phyloP scores from a whole-genome alignment of 2,113 vertebrate species.

The Chaetorhynchus papuensis region DNA sequence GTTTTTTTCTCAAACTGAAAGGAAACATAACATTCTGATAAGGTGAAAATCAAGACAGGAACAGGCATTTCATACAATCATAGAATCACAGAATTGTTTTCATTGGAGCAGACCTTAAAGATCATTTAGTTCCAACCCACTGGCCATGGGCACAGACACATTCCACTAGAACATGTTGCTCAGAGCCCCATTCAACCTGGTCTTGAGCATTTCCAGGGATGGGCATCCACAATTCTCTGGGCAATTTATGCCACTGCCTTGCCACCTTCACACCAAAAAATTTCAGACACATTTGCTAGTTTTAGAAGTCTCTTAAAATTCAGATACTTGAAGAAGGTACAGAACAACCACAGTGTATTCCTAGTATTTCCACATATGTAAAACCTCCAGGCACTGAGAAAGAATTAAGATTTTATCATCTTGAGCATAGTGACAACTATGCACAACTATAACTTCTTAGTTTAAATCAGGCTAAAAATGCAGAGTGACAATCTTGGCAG shows the following conservation, averaged over 20 bases:
- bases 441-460: not conserved
- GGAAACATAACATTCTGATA: not conserved
- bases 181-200: not conserved
- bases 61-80: not conserved
- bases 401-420: not conserved
- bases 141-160: not conserved
- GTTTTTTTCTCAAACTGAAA: not conserved
- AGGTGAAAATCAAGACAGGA: not conserved
- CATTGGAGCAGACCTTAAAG: not conserved
- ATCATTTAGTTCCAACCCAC: not conserved
- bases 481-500: not conserved
- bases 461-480: not conserved
- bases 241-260: not conserved
- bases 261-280: not conserved
- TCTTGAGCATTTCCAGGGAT: not conserved
- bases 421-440: not conserved
- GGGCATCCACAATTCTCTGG: not conserved
- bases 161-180: not conserved
- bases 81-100: not conserved
- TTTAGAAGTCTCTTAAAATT: not conserved
- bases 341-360: not conserved
- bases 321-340: not conserved
- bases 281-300: not conserved
- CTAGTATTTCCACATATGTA: not conserved
- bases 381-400: accelerated